These are phyloP conservation scores for Oikopleura albicans DNA, from an alignment of 23 tunicate genomes.

Conservation along the genomic window DNA sequence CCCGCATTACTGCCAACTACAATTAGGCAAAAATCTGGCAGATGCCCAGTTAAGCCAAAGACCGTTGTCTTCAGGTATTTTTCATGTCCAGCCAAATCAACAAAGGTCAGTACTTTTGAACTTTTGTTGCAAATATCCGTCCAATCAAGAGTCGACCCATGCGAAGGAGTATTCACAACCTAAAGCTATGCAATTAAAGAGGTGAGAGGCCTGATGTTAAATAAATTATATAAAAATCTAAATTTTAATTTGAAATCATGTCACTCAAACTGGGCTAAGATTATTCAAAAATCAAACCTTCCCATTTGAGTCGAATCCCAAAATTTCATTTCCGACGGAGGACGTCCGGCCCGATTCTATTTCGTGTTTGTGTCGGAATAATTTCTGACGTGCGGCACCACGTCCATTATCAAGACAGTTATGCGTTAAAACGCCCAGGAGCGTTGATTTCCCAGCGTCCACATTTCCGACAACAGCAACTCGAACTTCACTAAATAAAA, in stretches of 20 bases:
- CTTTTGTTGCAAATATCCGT: slow-evolving; percentile 54
- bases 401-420: slow-evolving; percentile 93
- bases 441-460: slow-evolving; percentile 96
- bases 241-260: neutral
- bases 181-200: slow-evolving; percentile 16
- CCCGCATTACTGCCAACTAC: slow-evolving; percentile 98
- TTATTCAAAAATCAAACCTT: neutral
- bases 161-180: slow-evolving; percentile 28
- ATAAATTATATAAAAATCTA: neutral
- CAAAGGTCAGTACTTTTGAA: slow-evolving; percentile 82
- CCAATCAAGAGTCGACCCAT: slow-evolving; percentile 46
- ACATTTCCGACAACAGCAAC: slow-evolving; percentile 99
- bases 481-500: slow-evolving; percentile 22
- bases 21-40: slow-evolving; percentile 94
- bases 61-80: slow-evolving; percentile 85
- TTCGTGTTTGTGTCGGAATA: slow-evolving; percentile 98
- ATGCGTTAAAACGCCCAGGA: slow-evolving; percentile 86
- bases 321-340: slow-evolving; percentile 91
- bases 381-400: slow-evolving; percentile 78
- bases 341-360: slow-evolving; percentile 82
- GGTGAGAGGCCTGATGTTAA: neutral
- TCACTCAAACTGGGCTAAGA: neutral
- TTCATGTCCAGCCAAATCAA: slow-evolving; percentile 97
- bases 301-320: slow-evolving; percentile 57
- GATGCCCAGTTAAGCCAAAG: slow-evolving; percentile 92